Evolutionary conservation across 2,888 invertebrate genomes (phyloP), one percentile per base, ranked within the genome.

Genomic region (Suillia variegata): DNA sequence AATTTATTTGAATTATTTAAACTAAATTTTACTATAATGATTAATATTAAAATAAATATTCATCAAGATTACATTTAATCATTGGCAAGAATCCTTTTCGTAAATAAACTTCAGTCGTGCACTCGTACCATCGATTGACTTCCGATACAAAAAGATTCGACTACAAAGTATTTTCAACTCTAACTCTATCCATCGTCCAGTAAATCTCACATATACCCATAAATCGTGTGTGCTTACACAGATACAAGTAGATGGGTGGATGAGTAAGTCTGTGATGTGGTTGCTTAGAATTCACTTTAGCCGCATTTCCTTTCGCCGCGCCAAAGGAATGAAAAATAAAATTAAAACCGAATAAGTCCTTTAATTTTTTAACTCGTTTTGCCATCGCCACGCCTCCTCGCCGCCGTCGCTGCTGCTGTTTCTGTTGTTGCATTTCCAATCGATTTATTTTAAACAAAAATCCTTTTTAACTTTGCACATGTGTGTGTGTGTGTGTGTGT

Each of bases 401-500:
- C n/a, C n/a, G n/a, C n/a, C 2, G 3, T 8, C 49, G 13, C n/a
- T 12, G 12, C 31, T 31, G 6, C 31, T 13, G 17, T 6, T 34
- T 4, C 38, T 31, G 53, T 21, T 34, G 31, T 13, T 24, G 24
- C 42, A 34, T 18, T 24, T 54, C 45, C 26, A 54, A 24, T 54
- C 54, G 24, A 54, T 22, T 42, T 42, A 54, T 38, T 34, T 54
- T 54, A 18, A 42, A 33, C 55, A 22, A 17, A 56, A 6, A 38
- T 26, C 20, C 34, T 18, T 38, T 53, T 53, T 38, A 38, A 53
- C 21, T 33, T 24, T 51, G 12, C 31, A 13, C 49, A 49, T 49
- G 55, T 20, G 59, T 20, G 58, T 63, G 45, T 24, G 47, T 47
- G 52, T 12, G 31, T 33, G 49, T 59, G 47, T 49, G 51, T 62